phyloP scores from a whole-genome alignment of 1,140 invertebrate genomes.

The Zaprionus ghesquierei region DNA sequence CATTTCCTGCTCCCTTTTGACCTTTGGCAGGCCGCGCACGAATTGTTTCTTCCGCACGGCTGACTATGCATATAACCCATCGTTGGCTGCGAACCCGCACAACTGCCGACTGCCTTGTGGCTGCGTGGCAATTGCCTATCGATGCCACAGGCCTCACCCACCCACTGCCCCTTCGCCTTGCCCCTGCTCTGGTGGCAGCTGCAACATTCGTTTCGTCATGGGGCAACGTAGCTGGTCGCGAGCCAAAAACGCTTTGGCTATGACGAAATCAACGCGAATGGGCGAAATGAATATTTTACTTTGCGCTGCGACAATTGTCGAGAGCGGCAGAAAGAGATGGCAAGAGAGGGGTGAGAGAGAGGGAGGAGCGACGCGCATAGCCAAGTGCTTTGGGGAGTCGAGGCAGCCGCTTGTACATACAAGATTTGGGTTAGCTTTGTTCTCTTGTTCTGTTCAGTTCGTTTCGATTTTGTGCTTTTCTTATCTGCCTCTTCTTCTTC shows the following conservation, averaged over 20 bases:
- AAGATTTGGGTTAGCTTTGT: conserved; percentile 70
- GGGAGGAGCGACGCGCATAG: background rate
- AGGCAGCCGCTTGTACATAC: conserved; percentile 45
- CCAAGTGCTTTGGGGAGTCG: background rate
- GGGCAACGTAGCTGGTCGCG: conserved; percentile 42
- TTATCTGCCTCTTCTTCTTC: background rate
- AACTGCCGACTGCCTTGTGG: conserved; percentile 11
- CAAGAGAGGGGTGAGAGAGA: background rate
- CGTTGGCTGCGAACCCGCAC: conserved; percentile 1
- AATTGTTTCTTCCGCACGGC: conserved; percentile 12
- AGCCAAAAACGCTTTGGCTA: conserved; percentile 40
- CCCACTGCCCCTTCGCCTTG: background rate
- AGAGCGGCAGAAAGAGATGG: conserved; percentile 1
- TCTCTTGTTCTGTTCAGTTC: conserved; percentile 6
- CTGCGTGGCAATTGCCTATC: conserved; percentile 9
- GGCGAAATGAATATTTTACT: conserved; percentile 64
- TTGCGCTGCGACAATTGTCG: conserved; percentile 61
- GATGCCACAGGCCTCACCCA: background rate
- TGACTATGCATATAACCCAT: conserved; percentile 38
- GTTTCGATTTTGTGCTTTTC: background rate
- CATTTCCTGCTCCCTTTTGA: background rate
- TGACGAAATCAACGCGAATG: conserved; percentile 56
- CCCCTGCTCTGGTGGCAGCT: conserved; percentile 35
- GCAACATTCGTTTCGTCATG: conserved; percentile 53
- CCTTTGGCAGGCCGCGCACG: background rate